Conservation (phyloP, 2,113 vertebrate genomes). For the Clarias macrocephalus region DNA sequence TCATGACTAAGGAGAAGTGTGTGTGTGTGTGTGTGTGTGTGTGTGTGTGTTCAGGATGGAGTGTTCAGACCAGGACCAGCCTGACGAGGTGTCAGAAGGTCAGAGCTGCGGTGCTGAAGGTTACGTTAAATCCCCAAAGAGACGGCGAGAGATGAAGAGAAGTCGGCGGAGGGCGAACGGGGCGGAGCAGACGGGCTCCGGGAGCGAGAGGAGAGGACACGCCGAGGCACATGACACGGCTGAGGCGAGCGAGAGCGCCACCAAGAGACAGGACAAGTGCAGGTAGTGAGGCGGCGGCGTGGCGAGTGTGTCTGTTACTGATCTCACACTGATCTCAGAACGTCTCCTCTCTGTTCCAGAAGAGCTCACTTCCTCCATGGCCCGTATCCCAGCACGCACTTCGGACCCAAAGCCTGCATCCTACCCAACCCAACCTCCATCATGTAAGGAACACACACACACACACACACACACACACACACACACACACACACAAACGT, state of each 20-base stretch:
- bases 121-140: constrained; percentile 67
- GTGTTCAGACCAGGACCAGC: not conserved
- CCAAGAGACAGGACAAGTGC: constrained; percentile 69
- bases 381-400: constrained; percentile 79
- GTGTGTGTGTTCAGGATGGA: constrained; percentile 28
- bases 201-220: constrained; percentile 50
- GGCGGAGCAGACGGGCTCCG: constrained; percentile 66
- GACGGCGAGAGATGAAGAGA: constrained; percentile 70
- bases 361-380: constrained; percentile 80
- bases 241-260: constrained; percentile 69
- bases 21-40: not conserved
- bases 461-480: too few species aligned
- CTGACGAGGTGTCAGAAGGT: constrained; percentile 47
- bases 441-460: constrained; percentile 66
- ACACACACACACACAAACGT: too few species aligned
- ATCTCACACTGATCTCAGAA: not conserved
- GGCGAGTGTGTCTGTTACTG: not conserved
- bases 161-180: constrained; percentile 60
- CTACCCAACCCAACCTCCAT: constrained; percentile 80
- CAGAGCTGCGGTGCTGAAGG: constrained; percentile 45
- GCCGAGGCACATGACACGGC: constrained; percentile 69
- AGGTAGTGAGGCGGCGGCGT: constrained; percentile 46
- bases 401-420: constrained; percentile 82
- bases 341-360: constrained; percentile 59
- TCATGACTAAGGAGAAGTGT: not conserved